Evolutionary conservation across 2,113 vertebrate species (phyloP).

Genomic region (Apistogramma diplotaenia): DNA sequence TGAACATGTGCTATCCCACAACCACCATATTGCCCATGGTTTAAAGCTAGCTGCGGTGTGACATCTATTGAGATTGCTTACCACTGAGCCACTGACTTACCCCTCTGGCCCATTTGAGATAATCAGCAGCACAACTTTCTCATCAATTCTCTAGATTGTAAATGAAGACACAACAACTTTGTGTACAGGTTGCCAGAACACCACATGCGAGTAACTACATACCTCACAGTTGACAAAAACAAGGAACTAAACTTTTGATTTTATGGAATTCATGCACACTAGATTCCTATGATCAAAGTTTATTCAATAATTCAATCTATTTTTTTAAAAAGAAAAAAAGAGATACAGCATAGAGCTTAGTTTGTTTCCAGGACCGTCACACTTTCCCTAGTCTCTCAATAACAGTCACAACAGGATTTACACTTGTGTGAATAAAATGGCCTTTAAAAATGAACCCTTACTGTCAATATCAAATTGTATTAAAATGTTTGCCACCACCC

Average conservation of each 20-base stretch:
- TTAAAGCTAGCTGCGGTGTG: not conserved
- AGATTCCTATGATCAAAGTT: not conserved
- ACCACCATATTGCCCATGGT: not conserved
- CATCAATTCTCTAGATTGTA: not conserved
- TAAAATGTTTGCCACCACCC: not conserved
- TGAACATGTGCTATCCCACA: not conserved
- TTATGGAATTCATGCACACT: not conserved
- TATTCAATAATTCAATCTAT: not conserved
- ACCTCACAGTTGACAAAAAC: not conserved
- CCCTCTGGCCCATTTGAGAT: not conserved
- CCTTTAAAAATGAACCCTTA: not conserved
- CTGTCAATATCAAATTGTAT: not conserved
- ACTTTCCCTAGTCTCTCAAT: not conserved
- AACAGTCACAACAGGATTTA: not conserved
- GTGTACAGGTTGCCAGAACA: not conserved
- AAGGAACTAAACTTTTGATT: not conserved
- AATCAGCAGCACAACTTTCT: not conserved
- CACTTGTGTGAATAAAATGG: not conserved
- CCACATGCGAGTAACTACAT: not conserved
- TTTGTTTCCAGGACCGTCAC: not conserved
- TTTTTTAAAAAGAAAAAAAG: not conserved
- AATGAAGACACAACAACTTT: not conserved
- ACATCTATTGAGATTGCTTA: not conserved
- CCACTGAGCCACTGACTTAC: not conserved
- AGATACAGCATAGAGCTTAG: not conserved